Percentiles rank a stretch among this genome's conserved stretches.
Evolutionary conservation across 2,113 vertebrate genomes (phyloP).

Genomic region (Formicarius rufipectus): DNA sequence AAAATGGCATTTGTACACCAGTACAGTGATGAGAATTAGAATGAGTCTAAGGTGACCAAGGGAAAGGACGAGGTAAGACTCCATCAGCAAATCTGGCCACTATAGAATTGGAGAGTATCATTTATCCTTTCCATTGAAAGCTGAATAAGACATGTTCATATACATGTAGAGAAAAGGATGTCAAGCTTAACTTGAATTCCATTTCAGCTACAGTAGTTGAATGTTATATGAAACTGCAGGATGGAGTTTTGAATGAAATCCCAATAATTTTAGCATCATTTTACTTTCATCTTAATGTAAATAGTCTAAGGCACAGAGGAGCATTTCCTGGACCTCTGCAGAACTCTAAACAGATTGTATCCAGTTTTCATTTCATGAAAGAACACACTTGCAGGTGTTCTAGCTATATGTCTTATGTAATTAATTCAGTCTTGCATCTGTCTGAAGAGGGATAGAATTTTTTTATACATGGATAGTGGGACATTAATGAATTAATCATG

Average conservation of each 20-base stretch:
- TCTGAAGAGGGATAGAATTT: not conserved
- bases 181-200: not conserved
- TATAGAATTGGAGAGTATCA: not conserved
- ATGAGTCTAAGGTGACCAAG: not conserved
- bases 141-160: not conserved
- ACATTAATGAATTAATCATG: not conserved
- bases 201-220: not conserved
- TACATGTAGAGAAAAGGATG: not conserved
- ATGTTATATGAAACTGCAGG: not conserved
- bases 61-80: accelerated
- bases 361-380: not conserved
- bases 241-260: not conserved
- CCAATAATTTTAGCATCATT: not conserved
- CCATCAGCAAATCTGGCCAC: not conserved
- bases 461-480: not conserved
- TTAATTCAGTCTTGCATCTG: not conserved
- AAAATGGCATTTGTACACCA: not conserved
- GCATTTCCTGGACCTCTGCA: not conserved
- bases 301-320: not conserved
- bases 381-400: not conserved
- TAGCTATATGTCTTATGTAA: not conserved
- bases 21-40: not conserved
- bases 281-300: not conserved
- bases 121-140: not conserved
- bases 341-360: not conserved